Percentiles rank a stretch among this genome's conserved stretches.
Evolutionary conservation across 2,888 invertebrate species (phyloP).

Genomic region (Carterocephalus palaemon): DNA sequence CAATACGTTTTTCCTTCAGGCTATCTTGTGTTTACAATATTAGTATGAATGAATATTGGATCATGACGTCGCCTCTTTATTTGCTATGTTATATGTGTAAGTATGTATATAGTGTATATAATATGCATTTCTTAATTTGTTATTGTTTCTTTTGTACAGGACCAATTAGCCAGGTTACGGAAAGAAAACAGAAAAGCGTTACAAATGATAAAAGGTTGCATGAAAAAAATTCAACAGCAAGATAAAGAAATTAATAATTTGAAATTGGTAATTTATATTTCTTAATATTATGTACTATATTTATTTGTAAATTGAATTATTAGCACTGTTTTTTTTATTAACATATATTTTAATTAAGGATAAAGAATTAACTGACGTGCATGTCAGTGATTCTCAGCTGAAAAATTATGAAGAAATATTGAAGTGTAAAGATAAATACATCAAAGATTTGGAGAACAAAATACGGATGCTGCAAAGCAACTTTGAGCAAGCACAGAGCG

Average conservation of each 20-base stretch:
- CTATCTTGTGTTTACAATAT: conserved; percentile 6
- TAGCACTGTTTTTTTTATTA: conserved; percentile 1
- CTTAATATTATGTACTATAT: background rate
- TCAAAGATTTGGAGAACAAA: conserved; percentile 72
- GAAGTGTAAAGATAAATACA: conserved; percentile 76
- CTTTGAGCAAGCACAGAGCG: conserved; percentile 50
- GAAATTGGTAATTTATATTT: conserved; percentile 54
- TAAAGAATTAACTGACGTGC: conserved; percentile 63
- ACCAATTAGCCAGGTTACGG: conserved; percentile 69
- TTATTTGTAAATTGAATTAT: background rate
- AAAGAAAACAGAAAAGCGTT: conserved; percentile 76
- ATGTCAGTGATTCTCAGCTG: conserved; percentile 64
- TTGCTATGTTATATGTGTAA: too few relatives aligned
- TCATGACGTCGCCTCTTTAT: too few relatives aligned
- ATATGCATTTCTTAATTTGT: background rate
- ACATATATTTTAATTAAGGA: conserved; percentile 43
- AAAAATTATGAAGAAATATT: conserved; percentile 71
- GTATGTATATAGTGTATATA: too few relatives aligned
- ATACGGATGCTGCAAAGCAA: conserved; percentile 61
- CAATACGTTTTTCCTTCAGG: too few relatives aligned
- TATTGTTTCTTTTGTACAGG: conserved; percentile 43
- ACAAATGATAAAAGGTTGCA: conserved; percentile 78
- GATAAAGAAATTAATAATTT: conserved; percentile 72
- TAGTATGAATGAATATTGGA: conserved; percentile 2
- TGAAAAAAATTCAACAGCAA: conserved; percentile 76